Conservation (phyloP, 1,140 invertebrate species). For the Acromyrmex echinatior region DNA sequence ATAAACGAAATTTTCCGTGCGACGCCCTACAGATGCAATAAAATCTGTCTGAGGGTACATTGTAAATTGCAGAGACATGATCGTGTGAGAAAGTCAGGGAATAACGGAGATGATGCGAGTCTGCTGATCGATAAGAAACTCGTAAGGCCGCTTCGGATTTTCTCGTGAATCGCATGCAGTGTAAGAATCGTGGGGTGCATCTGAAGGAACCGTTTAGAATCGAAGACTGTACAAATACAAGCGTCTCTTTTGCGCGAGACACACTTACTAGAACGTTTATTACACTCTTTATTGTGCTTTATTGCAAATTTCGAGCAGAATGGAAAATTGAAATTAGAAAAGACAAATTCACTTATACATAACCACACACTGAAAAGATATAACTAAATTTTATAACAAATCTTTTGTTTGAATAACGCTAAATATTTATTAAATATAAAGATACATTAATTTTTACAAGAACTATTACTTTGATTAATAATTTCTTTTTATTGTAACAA, state of each 20-base stretch:
- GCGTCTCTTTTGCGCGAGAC: not conserved
- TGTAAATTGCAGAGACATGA: constrained; percentile 49
- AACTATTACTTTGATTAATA: no score
- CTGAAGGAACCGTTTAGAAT: not conserved
- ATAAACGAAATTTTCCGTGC: constrained; percentile 50
- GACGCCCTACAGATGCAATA: constrained; percentile 31
- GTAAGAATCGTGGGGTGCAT: not conserved
- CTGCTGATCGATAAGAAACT: constrained; percentile 51
- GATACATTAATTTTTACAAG: no score
- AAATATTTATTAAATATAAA: no score
- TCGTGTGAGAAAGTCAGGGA: constrained; percentile 41
- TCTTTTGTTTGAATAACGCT: no score
- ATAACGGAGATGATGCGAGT: constrained; percentile 40
- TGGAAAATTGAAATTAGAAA: not conserved
- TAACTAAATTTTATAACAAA: no score
- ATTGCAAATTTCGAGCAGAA: not conserved
- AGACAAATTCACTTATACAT: not conserved
- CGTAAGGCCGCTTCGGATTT: constrained; percentile 26
- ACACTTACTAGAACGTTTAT: not conserved
- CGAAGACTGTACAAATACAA: not conserved
- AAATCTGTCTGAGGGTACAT: constrained; percentile 40
- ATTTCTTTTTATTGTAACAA: no score
- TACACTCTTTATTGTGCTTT: not conserved
- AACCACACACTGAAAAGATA: no score
- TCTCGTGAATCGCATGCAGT: not conserved